These are phyloP conservation scores for Chiloscyllium punctatum DNA, from an alignment of 2,797 vertebrate genomes.

Conservation along the genomic window DNA sequence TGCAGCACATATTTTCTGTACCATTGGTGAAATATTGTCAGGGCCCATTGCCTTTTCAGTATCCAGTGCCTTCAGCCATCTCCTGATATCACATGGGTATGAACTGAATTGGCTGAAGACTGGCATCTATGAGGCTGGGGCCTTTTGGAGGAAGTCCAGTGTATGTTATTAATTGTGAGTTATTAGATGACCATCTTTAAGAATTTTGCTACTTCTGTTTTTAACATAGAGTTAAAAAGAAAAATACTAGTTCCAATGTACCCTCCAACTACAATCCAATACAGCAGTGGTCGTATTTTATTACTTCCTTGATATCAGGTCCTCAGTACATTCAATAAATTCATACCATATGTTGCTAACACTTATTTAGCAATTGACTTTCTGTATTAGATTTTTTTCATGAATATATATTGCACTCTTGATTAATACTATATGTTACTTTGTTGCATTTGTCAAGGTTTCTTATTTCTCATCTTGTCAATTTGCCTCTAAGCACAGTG, in stretches of 20 bases:
- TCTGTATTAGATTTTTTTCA: slow-evolving; percentile 28
- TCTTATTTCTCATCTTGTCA: slow-evolving; percentile 12
- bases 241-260: neutral
- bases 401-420: slow-evolving; percentile 6
- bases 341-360: slow-evolving; percentile 29
- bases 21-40: too few relatives aligned
- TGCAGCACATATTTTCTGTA: too few relatives aligned
- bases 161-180: neutral
- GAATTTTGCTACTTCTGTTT: neutral
- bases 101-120: too few relatives aligned
- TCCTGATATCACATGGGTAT: too few relatives aligned
- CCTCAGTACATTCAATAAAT: slow-evolving; percentile 36
- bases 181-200: neutral
- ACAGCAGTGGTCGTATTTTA: neutral
- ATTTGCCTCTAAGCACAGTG: neutral
- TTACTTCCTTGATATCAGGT: slow-evolving; percentile 30
- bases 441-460: neutral
- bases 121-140: too few relatives aligned
- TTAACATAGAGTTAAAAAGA: neutral
- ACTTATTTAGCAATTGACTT: slow-evolving; percentile 33
- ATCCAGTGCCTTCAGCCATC: too few relatives aligned
- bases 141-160: too few relatives aligned
- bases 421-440: slow-evolving; percentile 25
- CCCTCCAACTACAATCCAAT: neutral
- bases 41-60: too few relatives aligned